Evolutionary conservation across 1,140 invertebrate species (phyloP).

Genomic region (Drosophila asahinai): DNA sequence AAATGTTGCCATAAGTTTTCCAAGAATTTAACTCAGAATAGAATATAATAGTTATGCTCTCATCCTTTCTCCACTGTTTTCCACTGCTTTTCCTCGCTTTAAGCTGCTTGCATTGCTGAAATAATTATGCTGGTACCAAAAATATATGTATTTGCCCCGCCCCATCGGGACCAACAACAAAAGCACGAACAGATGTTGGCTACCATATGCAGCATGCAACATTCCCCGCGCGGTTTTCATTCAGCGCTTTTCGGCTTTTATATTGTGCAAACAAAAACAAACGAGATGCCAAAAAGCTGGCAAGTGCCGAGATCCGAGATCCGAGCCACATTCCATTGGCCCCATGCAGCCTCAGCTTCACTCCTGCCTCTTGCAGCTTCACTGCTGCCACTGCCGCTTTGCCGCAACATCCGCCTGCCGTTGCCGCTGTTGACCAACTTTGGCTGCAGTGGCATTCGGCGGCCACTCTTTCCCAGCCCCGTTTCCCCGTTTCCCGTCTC

Average conservation of each 20-base stretch:
- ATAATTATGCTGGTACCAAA: slow-evolving; percentile 4
- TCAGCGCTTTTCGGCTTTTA: slow-evolving; percentile 45
- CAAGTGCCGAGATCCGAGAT: slow-evolving; percentile 31
- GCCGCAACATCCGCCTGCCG: slow-evolving; percentile 34
- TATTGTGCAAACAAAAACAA: slow-evolving; percentile 54
- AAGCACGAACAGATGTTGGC: slow-evolving; percentile 41
- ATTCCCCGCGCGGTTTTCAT: slow-evolving; percentile 49
- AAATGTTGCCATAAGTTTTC: neutral
- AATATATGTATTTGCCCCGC: neutral
- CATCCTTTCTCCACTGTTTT: neutral
- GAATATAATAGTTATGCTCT: neutral
- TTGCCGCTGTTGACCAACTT: slow-evolving; percentile 49
- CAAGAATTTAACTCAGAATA: neutral
- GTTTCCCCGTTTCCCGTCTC: slow-evolving; percentile 4
- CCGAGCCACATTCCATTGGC: slow-evolving; percentile 49
- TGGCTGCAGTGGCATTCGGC: slow-evolving; percentile 28
- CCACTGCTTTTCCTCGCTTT: neutral
- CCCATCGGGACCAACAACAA: slow-evolving; percentile 10
- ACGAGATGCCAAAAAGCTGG: slow-evolving; percentile 29
- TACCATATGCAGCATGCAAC: slow-evolving; percentile 37
- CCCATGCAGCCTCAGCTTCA: slow-evolving; percentile 18
- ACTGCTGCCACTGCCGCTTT: slow-evolving; percentile 7
- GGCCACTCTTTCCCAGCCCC: slow-evolving; percentile 11
- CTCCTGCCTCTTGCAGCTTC: slow-evolving; percentile 8
- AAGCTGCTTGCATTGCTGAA: slow-evolving; percentile 1